Conservation (phyloP, 2,797 vertebrate species). For the Danionella dracula region DNA sequence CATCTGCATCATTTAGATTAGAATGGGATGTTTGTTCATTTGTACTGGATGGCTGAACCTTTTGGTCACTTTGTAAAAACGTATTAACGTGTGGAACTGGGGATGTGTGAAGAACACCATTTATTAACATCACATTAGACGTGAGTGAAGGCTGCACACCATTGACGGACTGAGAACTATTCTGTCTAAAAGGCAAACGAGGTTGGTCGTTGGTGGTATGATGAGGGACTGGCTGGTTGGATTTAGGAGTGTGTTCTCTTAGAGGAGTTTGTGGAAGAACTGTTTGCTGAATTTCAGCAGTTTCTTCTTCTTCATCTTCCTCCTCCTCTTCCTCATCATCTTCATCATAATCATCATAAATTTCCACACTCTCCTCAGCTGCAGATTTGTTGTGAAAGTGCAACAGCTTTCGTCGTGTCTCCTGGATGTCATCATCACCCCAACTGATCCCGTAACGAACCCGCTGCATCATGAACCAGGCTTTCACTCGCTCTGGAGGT, state of each 20-base stretch:
- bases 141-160: background rate
- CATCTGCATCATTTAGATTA: background rate
- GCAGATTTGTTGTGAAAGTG: background rate
- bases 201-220: constrained; percentile 14
- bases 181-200: background rate
- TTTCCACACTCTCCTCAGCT: background rate
- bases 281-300: background rate
- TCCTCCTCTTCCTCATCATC: background rate
- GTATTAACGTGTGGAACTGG: constrained; percentile 5
- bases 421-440: constrained; percentile 73
- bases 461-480: constrained; percentile 83
- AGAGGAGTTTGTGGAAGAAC: background rate
- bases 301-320: background rate
- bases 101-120: constrained; percentile 2
- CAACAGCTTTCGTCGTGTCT: constrained; percentile 54
- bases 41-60: background rate
- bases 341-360: background rate
- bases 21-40: background rate
- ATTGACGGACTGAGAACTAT: constrained; percentile 26
- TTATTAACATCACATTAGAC: constrained; percentile 17
- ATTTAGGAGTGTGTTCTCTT: constrained; percentile 5
- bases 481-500: constrained; percentile 73
- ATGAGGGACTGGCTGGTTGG: constrained; percentile 4
- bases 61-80: background rate
- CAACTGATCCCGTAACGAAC: constrained; percentile 83